phyloP scores from a whole-genome alignment of 2,888 invertebrate species.

The Volucella inflata region DNA sequence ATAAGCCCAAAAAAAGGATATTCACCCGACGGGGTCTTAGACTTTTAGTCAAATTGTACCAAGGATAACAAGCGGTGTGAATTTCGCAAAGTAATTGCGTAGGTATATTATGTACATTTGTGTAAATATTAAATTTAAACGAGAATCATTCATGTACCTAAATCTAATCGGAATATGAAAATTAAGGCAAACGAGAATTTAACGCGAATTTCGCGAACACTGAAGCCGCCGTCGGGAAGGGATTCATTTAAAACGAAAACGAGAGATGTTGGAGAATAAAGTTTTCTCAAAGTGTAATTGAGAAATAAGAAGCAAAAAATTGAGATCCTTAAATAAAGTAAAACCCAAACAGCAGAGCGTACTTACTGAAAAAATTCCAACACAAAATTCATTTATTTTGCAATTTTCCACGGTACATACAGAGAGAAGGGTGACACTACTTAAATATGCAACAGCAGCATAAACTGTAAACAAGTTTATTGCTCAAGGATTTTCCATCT shows the following conservation, averaged over 20 bases:
- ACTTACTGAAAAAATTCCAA: conserved; percentile 9
- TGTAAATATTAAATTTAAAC: conserved; percentile 38
- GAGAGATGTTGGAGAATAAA: no score
- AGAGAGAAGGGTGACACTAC: neutral
- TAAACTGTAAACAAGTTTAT: conserved; percentile 35
- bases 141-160: conserved; percentile 28
- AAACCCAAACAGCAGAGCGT: no score
- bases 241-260: neutral
- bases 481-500: conserved; percentile 49
- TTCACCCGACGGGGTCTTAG: conserved; percentile 7
- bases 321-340: no score
- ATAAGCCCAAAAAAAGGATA: conserved; percentile 35
- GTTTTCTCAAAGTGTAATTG: no score
- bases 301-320: no score
- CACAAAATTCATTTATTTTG: conserved; percentile 12
- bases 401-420: conserved; percentile 8
- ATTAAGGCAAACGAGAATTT: neutral
- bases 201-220: neutral
- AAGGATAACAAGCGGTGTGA: neutral
- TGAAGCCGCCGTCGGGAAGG: neutral
- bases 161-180: neutral
- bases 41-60: no score
- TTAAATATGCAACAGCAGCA: conserved; percentile 33
- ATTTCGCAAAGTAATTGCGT: conserved; percentile 5
- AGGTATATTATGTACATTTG: neutral